These are phyloP conservation scores for Xanthorhoe designata DNA, from an alignment of 2,888 invertebrate species.

Conservation along the genomic window DNA sequence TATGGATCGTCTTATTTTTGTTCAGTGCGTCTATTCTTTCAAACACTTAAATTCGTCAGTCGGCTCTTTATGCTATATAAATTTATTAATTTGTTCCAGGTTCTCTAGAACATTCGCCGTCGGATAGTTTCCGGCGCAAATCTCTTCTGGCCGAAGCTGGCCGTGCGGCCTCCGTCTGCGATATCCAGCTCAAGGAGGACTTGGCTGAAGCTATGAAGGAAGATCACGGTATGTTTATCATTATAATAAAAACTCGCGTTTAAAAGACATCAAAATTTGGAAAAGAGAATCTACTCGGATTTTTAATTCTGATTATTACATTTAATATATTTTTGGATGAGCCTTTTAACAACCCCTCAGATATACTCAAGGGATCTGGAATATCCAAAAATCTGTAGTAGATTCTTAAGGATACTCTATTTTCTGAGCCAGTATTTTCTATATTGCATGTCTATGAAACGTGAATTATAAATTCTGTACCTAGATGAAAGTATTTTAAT, in stretches of 20 bases:
- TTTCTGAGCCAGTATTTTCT: background rate
- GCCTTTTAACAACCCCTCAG: too few species aligned
- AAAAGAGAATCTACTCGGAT: too few species aligned
- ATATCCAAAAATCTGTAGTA: too few species aligned
- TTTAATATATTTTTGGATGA: too few species aligned
- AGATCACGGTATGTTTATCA: conserved; percentile 72
- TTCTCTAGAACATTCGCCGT: conserved; percentile 96
- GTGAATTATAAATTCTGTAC: too few species aligned
- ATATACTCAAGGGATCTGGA: too few species aligned
- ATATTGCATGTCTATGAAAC: background rate
- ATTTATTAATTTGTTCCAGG: conserved; percentile 75
- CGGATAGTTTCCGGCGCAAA: conserved; percentile 91
- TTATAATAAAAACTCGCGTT: background rate
- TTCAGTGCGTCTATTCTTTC: too few species aligned
- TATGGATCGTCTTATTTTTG: too few species aligned
- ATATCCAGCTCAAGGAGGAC: conserved; percentile 94
- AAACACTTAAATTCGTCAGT: too few species aligned
- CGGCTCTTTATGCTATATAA: too few species aligned
- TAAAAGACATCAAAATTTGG: background rate
- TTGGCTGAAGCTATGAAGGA: conserved; percentile 98
- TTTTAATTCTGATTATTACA: too few species aligned
- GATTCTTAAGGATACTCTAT: too few species aligned
- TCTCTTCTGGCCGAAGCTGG: conserved; percentile 73
- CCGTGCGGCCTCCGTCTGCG: conserved; percentile 85
- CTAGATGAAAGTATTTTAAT: background rate